Evolutionary conservation across 2,888 invertebrate species (phyloP).

Genomic region (Drosophila antonietae): DNA sequence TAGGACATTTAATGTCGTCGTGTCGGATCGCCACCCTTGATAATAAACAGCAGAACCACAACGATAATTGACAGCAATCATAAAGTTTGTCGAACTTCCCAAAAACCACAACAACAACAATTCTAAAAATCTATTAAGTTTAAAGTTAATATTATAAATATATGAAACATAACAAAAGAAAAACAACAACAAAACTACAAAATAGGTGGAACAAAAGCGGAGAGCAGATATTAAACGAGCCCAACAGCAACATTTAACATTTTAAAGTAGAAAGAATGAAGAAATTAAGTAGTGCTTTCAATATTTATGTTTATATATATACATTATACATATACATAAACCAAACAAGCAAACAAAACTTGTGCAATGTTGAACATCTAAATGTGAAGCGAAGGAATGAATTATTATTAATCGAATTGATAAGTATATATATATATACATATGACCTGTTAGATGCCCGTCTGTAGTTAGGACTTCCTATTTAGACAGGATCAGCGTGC

Average conservation of each 20-base stretch:
- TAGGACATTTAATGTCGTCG: constrained; percentile 83
- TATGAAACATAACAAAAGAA: constrained; percentile 24
- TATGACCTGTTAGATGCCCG: constrained; percentile 22
- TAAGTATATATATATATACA: neutral
- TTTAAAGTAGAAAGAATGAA: constrained; percentile 65
- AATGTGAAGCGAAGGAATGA: constrained; percentile 49
- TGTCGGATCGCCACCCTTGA: constrained; percentile 15
- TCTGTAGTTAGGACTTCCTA: constrained; percentile 16
- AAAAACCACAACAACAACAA: constrained; percentile 62
- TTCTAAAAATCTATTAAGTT: constrained; percentile 80
- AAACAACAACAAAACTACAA: constrained; percentile 19
- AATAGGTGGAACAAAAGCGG: constrained; percentile 31
- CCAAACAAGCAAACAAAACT: constrained; percentile 51
- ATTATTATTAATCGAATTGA: constrained; percentile 42
- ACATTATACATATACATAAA: constrained; percentile 28
- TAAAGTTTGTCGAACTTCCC: constrained; percentile 72
- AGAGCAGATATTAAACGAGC: constrained; percentile 37
- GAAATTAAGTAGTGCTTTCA: constrained; percentile 66
- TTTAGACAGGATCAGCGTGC: constrained; percentile 12
- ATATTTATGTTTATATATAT: constrained; percentile 50
- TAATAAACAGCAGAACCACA: constrained; percentile 55
- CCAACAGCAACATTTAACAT: constrained; percentile 77
- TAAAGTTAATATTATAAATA: constrained; percentile 64
- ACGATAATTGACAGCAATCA: constrained; percentile 67
- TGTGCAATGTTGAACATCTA: constrained; percentile 76